Base-by-base conservation (phyloP, 2,888 invertebrate species). In the Hirtodrosophila duncani region DNA sequence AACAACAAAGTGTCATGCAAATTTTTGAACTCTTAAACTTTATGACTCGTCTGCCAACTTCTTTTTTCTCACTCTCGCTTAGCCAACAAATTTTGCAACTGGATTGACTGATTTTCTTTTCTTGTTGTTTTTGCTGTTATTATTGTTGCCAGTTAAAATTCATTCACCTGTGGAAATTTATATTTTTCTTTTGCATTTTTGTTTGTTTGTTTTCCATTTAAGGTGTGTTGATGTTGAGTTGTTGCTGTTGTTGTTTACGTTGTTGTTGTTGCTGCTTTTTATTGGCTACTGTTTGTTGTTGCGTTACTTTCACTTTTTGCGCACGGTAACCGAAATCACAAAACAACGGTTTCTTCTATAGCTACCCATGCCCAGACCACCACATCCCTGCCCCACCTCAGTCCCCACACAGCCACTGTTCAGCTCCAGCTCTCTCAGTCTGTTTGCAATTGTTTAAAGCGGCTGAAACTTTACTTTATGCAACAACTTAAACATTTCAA, bases 91-190 rank as follows among this genome's bases (percentile, higher is more conserved):
- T n/a, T n/a, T n/a, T n/a, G n/a, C n/a, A n/a, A n/a, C n/a, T n/a
- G n/a, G n/a, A n/a, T n/a, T n/a, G n/a, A n/a, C n/a, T n/a, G n/a
- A n/a, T 14, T 34, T 34, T 34, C 3, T 34, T 11, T 11, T 21
- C 11, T 23, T 7, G 26, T 18, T 42, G 20, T 41, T 58, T 21
- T 34, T 43, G 17, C 18, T 33, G 49, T 43, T 41, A 21, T 17
- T 42, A 65, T 50, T 67, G 63, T 51, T 53, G 57, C 41, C 13
- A 21, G 13, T 63, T 75, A 55, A 63, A 79, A 81, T 79, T 75
- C 81, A 77, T 79, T 77, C 81, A 80, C 62, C 82, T 72, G 77
- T 77, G 63, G 63, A 68, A 80, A 75, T 63, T 65, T 74, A 20
- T 43, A 34, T 33, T 50, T 56, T 56, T 55, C 31, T 42, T 44